A percentile compares a stretch with the other conserved stretches of the same genome.
Conservation (phyloP, 2,797 vertebrate genomes). For the Vultur gryphus region DNA sequence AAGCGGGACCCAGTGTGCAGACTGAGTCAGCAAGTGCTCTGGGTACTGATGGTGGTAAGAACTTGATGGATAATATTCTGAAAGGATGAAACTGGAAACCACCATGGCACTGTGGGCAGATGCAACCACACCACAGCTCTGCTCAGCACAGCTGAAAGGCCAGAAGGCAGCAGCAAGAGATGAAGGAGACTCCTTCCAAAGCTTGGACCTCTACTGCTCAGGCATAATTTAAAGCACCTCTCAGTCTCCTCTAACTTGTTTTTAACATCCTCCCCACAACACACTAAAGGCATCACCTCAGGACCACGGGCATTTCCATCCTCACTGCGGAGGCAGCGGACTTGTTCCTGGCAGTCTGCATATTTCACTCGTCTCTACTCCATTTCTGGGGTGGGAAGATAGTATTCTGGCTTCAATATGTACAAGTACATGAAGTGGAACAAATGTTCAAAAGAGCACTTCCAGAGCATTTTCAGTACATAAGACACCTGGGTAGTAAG, state of each 20-base stretch:
- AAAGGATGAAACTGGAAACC: neutral
- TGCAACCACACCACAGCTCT: neutral
- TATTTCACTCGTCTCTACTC: neutral
- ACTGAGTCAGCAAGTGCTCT: neutral
- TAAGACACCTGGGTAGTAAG: neutral
- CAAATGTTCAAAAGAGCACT: neutral
- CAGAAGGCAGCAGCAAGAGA: neutral
- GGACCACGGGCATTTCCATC: neutral
- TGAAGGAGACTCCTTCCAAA: neutral
- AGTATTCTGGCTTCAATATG: neutral
- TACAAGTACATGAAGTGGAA: neutral
- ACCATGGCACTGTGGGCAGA: accelerated
- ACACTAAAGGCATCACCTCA: neutral
- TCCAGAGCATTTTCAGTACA: neutral
- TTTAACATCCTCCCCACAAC: neutral
- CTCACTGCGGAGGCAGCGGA: neutral
- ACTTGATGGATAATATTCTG: neutral
- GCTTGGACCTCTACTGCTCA: neutral
- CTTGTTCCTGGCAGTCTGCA: neutral
- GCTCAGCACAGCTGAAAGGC: neutral
- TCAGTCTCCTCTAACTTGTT: neutral
- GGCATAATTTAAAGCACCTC: neutral
- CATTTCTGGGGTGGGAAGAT: neutral
- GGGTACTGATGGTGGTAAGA: neutral
- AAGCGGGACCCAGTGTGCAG: neutral